Base-by-base conservation (phyloP, 64 coral and sea anemone species). In the Astreopora myriophthalma region DNA sequence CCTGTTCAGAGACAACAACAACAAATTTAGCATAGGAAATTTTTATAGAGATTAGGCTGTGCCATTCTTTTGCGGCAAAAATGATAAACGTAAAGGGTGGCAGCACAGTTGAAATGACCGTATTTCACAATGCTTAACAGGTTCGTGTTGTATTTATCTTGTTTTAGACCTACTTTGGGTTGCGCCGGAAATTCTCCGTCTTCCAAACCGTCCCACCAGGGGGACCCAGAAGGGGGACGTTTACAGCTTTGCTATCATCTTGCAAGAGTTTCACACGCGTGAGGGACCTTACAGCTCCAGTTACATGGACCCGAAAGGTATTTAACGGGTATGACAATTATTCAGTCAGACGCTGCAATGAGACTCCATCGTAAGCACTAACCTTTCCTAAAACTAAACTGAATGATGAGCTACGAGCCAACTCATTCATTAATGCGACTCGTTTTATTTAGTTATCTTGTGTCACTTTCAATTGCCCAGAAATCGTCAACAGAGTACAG, bases 231-330 rank as follows among this genome's bases (percentile, higher is more conserved):
- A 95, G 33, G 89, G 96, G 16, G 96, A 98, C 22, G 96, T 98
- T 48, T 98, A 95, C 38, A 98, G 96, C 71, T 98, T 98, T 42
- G 93, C 81, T 32, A 98, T 98, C 22, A 98, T 98, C 61, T 87
- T 98, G 28, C 96, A 98, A 78, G 96, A 98, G 39, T 93, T 98
- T 29, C 96, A 98, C 26, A 98, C 96, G 5, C 70, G 96, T 19
- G 93, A 95, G 75, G 96, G 96, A 10, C 93, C 96, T 9, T 98
- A 95, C 31, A 98, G 96, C 44, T 89, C 89, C 5, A 95, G 92
- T 63, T 98, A 94, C 61, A 92, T 95, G 89, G 96, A 98, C 33
- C 93, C 90, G 3, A 98, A 87, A 89, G 93, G 96, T 98, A 84
- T 14, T 55, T 19, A 13, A 19, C 11, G 42, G 42, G 42, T 55